Conservation (phyloP, 2,888 invertebrate genomes). For the Sesamia inferens region DNA sequence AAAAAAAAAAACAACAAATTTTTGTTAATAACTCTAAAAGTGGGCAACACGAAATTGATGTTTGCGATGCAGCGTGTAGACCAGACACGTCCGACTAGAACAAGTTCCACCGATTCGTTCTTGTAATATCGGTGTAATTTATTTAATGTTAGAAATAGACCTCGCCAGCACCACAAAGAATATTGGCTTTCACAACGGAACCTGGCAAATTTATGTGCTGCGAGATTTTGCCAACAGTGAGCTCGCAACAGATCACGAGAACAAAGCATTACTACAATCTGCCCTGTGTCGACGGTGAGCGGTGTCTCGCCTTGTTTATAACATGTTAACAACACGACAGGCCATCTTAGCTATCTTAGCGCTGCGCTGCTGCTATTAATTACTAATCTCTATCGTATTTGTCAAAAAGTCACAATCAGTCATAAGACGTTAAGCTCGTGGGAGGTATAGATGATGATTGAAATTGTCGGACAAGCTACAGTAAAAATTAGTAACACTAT, state of each 20-base stretch:
- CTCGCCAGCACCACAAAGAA: constrained; percentile 87
- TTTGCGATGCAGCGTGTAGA: constrained; percentile 80
- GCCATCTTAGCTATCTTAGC: constrained; percentile 41
- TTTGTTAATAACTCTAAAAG: constrained; percentile 67
- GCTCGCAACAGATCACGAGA: constrained; percentile 78
- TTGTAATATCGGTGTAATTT: constrained; percentile 89
- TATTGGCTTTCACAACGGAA: constrained; percentile 90
- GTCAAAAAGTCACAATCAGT: constrained; percentile 52
- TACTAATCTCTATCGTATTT: constrained; percentile 55
- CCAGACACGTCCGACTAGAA: constrained; percentile 84
- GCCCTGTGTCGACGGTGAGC: constrained; percentile 33
- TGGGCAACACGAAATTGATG: constrained; percentile 80
- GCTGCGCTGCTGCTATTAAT: constrained; percentile 52
- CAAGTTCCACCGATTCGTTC: constrained; percentile 87
- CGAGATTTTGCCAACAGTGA: constrained; percentile 84
- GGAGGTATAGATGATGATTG: constrained; percentile 34
- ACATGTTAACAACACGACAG: constrained; percentile 57
- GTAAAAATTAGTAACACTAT: constrained; percentile 19
- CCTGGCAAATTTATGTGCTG: constrained; percentile 87
- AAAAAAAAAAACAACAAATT: constrained; percentile 55
- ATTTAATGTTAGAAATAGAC: constrained; percentile 89
- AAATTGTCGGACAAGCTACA: constrained; percentile 27
- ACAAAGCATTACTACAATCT: constrained; percentile 76
- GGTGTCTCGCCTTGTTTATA: constrained; percentile 55
- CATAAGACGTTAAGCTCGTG: constrained; percentile 15